A percentile compares a stretch with the other conserved stretches of the same genome.
Conservation (phyloP, 2,888 invertebrate species). For the Bellardia pandia region DNA sequence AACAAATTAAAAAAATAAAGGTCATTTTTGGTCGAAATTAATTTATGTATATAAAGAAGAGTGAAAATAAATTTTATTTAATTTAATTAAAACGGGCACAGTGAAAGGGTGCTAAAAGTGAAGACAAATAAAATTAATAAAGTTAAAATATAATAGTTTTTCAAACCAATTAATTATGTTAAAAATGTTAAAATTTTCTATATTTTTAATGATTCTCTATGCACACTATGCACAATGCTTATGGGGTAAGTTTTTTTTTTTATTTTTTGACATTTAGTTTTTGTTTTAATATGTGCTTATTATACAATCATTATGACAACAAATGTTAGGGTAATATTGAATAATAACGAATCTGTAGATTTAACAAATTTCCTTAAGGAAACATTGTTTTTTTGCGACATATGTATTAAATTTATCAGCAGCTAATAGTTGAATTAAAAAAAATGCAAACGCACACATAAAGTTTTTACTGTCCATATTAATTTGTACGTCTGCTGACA, state of each 20-base stretch:
- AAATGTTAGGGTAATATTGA: not conserved
- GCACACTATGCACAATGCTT: slow-evolving; percentile 67
- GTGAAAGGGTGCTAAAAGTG: not conserved
- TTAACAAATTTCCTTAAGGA: not conserved
- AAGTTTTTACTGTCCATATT: not conserved
- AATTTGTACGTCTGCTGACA: not conserved
- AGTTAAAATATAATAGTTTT: slow-evolving; percentile 12
- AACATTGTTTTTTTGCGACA: no score
- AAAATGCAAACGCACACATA: no score
- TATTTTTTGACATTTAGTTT: slow-evolving; percentile 13
- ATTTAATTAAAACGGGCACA: not conserved
- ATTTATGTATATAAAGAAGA: not conserved
- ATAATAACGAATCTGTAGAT: not conserved
- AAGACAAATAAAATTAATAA: not conserved
- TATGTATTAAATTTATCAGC: no score
- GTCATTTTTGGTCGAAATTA: not conserved
- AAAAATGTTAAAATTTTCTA: slow-evolving; percentile 60
- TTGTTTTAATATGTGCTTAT: slow-evolving; percentile 1
- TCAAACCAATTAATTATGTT: slow-evolving; percentile 20
- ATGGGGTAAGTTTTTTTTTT: slow-evolving; percentile 73
- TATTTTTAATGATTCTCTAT: slow-evolving; percentile 67
- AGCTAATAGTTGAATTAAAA: no score
- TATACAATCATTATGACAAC: slow-evolving; percentile 57
- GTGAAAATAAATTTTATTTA: slow-evolving; percentile 7
- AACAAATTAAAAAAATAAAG: slow-evolving; percentile 5